Percentiles rank a stretch among this genome's conserved stretches.
phyloP scores from a whole-genome alignment of 2,797 vertebrate species.

The Megalops cyprinoides region DNA sequence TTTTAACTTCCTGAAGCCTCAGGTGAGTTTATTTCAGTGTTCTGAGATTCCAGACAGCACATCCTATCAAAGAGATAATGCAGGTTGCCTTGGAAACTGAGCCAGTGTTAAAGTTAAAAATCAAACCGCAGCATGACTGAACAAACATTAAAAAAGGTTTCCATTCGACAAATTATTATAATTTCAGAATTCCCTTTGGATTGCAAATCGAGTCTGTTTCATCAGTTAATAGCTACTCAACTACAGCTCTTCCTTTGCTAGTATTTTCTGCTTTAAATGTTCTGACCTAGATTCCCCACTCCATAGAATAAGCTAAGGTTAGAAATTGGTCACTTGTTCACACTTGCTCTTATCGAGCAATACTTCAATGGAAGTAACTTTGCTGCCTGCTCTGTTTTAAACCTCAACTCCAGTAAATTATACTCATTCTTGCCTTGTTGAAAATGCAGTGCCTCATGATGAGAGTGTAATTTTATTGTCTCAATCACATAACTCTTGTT shows the following conservation, averaged over 20 bases:
- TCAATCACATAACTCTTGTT: slow-evolving; percentile 13
- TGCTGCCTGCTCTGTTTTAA: background rate
- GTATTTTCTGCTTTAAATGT: background rate
- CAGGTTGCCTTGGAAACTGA: slow-evolving; percentile 56
- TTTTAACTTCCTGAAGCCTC: slow-evolving; percentile 53
- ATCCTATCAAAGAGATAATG: slow-evolving; percentile 57
- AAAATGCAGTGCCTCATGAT: slow-evolving; percentile 5
- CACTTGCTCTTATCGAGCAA: background rate
- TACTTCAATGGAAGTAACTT: background rate
- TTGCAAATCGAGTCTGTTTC: background rate
- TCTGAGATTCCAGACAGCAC: slow-evolving; percentile 47
- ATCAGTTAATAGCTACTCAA: background rate
- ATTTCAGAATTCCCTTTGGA: background rate
- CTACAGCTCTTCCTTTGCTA: background rate
- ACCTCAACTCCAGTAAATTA: background rate
- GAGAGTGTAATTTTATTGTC: background rate
- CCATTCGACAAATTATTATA: background rate
- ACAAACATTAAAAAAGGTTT: slow-evolving; percentile 18
- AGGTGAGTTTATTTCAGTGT: slow-evolving; percentile 57
- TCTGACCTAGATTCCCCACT: background rate
- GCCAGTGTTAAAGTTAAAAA: slow-evolving; percentile 44
- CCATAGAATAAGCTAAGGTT: background rate
- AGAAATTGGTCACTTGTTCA: background rate
- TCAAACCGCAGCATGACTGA: slow-evolving; percentile 23
- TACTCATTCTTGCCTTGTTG: background rate